Base-by-base conservation (phyloP, 2,113 vertebrate genomes). In the Camelus bactrianus region DNA sequence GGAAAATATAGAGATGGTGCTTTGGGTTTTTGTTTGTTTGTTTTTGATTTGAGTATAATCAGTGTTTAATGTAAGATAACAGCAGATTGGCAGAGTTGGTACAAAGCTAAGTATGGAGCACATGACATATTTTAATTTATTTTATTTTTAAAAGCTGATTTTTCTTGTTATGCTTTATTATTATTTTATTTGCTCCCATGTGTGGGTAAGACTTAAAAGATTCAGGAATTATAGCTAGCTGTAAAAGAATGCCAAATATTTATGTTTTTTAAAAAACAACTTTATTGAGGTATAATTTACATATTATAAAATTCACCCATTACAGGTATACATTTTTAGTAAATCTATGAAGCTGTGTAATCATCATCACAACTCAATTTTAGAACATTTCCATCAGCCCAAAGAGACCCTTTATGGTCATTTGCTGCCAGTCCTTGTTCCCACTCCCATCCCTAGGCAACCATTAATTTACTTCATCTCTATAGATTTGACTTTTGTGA, bases 101-200 rank as follows among this genome's bases (percentile, higher is more conserved):
- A 42, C 38, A 42, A 42, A 42, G 38, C 38, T 42, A 42, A 42
- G 38, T 95, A 73, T 26, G 91, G 83, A 58, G 12, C 81, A 79
- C 5, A 1, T 67, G 52, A 35, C 3, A 35, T 81, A 28, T 3
- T 72, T 77, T 70, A 64, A 26, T 69, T 73, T 83, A 42, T 67
- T 95, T 50, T 54, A 67, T 69, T 95, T 97, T 76, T 95, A 70
- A 95, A 93, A 87, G 1, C 26, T 85, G 62, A 54, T n/a, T 92
- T 88, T 94, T 76, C 73, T 83, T 19, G 1, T 85, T 92, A 69
- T 38, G 17, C 4, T 62, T 70, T 80, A 8, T 30, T 67, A 13
- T 50, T 96, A 2, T 26, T 26, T 92, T 86, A 70, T 70, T 92
- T 94, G 54, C n/a, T 58, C 42, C 13, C 30, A 10, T 94, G 67